Base-by-base conservation (phyloP, 2,797 vertebrate genomes). In the Tarsius wallacei region DNA sequence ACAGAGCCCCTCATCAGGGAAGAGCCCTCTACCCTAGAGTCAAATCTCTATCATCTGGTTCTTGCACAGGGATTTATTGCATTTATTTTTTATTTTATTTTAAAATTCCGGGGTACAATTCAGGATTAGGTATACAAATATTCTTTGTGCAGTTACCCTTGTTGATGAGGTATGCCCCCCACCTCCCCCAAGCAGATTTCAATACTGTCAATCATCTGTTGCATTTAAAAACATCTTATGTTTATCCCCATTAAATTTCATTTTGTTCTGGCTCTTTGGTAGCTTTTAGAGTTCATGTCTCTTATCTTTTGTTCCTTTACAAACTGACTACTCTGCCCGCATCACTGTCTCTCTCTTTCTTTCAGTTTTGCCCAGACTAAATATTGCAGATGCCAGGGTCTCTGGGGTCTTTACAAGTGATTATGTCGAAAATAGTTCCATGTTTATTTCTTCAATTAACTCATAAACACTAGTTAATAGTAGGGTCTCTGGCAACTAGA, bases 211-310 rank as follows among this genome's bases (percentile, higher is more conserved):
- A 42, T 42, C 42, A 93, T 95, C 94, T 91, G 49, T 49, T 93
- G 47, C 81, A 87, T 90, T 93, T 93, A 84, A 92, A 57, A 87
- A 59, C 0, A 24, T 76, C 63, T 91, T 55, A 59, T 77, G 51
- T 94, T 92, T 93, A 97, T 97, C 87, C 64, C 84, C 96, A 95
- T 96, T 96, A 93, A 94, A 93, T 87, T 90, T 78, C 87, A 85
- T 89, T 98, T 97, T 93, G 83, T 86, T 91, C 64, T 97, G 96
- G 89, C 80, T 85, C 90, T 96, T 87, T n/a, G 55, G 68, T 63
- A 49, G 91, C 83, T 90, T 93, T 90, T 73, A 26, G 53, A 78
- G 53, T 63, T 90, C 55, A 12, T 83, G 36, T 66, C 70, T 90
- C 36, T 87, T 53, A 74, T 93, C 36, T 84, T 96, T 83, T 89